A percentile compares a stretch with the other conserved stretches of the same genome.
These are phyloP conservation scores for Sitta carolinensis DNA, from an alignment of 2,797 vertebrate species.

Conservation along the genomic window DNA sequence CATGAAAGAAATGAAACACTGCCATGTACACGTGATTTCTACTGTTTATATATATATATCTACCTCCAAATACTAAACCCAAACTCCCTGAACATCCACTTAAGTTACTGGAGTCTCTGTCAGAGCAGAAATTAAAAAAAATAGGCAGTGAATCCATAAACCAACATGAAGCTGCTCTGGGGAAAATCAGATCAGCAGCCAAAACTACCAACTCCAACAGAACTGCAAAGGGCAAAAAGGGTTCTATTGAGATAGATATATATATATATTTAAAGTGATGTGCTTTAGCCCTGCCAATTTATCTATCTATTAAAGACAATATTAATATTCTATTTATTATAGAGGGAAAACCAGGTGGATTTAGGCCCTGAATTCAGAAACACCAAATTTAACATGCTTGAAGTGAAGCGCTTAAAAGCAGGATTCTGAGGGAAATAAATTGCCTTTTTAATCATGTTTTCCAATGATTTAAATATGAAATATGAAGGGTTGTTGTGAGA, in stretches of 20 bases:
- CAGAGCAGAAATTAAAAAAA: background rate
- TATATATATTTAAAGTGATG: background rate
- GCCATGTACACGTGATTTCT: background rate
- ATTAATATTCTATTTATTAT: background rate
- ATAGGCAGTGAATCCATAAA: background rate
- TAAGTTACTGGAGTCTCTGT: background rate
- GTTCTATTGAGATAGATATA: too few relatives aligned
- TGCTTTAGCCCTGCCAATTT: background rate
- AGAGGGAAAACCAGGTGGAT: background rate
- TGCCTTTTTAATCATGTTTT: background rate
- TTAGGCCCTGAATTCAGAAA: background rate
- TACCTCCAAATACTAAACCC: background rate
- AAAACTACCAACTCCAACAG: background rate
- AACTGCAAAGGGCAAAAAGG: background rate
- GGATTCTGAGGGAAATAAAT: background rate
- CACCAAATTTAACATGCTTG: accelerated
- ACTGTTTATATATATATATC: background rate
- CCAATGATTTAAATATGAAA: background rate
- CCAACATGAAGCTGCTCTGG: background rate
- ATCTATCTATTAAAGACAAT: background rate
- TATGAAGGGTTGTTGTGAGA: background rate
- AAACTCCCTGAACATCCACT: background rate
- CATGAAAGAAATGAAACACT: background rate
- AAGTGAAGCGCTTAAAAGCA: background rate
- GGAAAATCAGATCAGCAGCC: background rate